These are phyloP conservation scores for Phalanger gymnotis DNA, from an alignment of 2,797 vertebrate species.

Conservation along the genomic window DNA sequence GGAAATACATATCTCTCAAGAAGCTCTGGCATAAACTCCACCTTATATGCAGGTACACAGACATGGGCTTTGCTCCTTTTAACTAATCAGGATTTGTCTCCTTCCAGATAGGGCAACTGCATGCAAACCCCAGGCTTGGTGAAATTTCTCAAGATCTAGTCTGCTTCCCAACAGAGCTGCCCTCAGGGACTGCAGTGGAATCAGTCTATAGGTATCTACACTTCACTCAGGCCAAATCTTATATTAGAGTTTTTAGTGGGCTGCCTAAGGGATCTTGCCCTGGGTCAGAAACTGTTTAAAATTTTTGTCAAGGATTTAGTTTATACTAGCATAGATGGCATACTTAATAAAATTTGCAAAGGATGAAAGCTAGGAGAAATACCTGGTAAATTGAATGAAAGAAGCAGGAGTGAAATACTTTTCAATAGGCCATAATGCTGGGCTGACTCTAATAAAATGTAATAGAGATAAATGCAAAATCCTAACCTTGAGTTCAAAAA, in stretches of 20 bases:
- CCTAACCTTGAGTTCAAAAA: background rate
- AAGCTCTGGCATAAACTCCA: background rate
- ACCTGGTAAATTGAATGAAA: background rate
- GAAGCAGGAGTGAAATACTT: background rate
- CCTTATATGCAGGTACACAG: background rate
- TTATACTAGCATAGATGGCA: background rate
- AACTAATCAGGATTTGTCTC: background rate
- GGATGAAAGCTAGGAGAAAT: background rate
- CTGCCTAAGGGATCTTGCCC: background rate
- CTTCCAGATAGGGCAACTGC: background rate
- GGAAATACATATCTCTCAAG: background rate
- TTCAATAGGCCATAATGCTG: background rate
- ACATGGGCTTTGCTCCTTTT: background rate
- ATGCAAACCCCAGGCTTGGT: background rate
- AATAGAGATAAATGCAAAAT: background rate
- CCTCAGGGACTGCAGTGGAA: background rate
- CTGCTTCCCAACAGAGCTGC: background rate
- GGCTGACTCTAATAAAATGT: background rate
- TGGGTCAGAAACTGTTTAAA: background rate
- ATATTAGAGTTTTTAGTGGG: background rate
- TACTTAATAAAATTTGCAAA: background rate
- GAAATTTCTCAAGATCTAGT: background rate
- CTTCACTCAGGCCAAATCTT: background rate
- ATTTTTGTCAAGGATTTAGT: background rate
- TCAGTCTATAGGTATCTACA: background rate